Evolutionary conservation across 2,113 vertebrate genomes (phyloP).

Genomic region (Nesospiza acunhae): DNA sequence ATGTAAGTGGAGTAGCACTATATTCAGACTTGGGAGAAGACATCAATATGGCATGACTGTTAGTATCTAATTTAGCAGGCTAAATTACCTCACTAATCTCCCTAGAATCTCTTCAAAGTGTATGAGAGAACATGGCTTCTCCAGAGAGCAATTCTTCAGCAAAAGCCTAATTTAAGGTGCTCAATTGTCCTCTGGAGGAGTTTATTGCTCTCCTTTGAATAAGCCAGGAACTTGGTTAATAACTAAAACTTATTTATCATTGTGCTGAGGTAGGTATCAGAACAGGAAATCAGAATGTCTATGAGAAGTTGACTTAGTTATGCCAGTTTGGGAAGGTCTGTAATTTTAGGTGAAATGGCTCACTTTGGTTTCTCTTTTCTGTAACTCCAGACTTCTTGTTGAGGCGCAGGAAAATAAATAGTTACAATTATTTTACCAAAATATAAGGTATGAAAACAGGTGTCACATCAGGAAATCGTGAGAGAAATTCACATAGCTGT

Average conservation of each 20-base stretch:
- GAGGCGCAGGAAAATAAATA: background rate
- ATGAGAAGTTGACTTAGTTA: background rate
- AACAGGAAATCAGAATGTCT: background rate
- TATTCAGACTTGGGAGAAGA: background rate
- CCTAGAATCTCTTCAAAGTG: constrained; percentile 6
- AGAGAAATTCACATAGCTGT: background rate
- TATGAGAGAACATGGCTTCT: constrained; percentile 6
- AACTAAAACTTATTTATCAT: background rate
- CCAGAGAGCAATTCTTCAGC: constrained; percentile 21
- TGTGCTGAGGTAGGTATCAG: background rate
- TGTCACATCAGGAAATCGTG: background rate
- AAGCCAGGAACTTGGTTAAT: background rate
- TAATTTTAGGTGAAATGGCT: background rate
- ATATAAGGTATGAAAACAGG: background rate
- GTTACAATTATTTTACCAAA: background rate
- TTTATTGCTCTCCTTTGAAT: constrained; percentile 9
- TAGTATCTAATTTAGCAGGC: constrained; percentile 22
- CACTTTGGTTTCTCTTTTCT: background rate
- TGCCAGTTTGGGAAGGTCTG: background rate
- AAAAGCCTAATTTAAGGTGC: constrained; percentile 12
- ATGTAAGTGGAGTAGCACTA: background rate
- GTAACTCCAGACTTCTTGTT: background rate
- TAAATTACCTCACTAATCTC: constrained; percentile 42
- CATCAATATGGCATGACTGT: background rate
- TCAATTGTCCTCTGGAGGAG: constrained; percentile 9